Evolutionary conservation across 1,140 invertebrate species (phyloP), one percentile per base, ranked within the genome.

Genomic region (Apocrypta bakeri): DNA sequence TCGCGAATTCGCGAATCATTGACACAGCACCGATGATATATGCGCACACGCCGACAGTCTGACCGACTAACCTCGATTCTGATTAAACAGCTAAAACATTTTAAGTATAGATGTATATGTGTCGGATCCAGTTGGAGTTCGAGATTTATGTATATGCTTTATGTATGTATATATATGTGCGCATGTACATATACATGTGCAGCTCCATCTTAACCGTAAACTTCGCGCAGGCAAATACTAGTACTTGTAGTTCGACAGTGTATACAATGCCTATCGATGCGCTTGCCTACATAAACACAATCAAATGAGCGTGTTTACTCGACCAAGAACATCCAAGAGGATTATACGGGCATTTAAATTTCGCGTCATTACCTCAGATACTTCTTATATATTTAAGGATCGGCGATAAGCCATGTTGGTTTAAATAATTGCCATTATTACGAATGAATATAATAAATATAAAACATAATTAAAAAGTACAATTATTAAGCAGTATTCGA

Each of bases 61-160:
- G 31, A 71, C 68, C 68, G 68, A 71, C 68, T 71, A 71, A 71
- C 68, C 68, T 71, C 25, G 17, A 71, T 71, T 71, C 68, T 37
- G 25, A 71, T 71, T 37, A 66, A 66, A 6, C 63, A 25, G 17
- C 63, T 56, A 4, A 56, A 21, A 56, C 48, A 4, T 56, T 56
- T 56, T 56, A 56, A 56, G 48, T 56, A 8, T 7, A 17, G 48
- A 56, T 56, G 48, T 56, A 2, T 0, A 56, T n/a, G 42, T 17
- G 21, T 1, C n/a, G 21, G 14, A 6, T 6, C 17, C 17, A 56
- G 21, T 56, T 17, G 48, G 48, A 42, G 12, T 4, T 56, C 3
- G 1, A 17, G 14, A 0, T 56, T 4, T 6, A 0, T 56, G 40
- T 21, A 56, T 56, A 56, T 56, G 37, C 40, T 42, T 56, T 56